Percentiles rank a stretch among this genome's conserved stretches.
Conservation (phyloP, 2,797 vertebrate species). For the Pseudomugil gertrudae region DNA sequence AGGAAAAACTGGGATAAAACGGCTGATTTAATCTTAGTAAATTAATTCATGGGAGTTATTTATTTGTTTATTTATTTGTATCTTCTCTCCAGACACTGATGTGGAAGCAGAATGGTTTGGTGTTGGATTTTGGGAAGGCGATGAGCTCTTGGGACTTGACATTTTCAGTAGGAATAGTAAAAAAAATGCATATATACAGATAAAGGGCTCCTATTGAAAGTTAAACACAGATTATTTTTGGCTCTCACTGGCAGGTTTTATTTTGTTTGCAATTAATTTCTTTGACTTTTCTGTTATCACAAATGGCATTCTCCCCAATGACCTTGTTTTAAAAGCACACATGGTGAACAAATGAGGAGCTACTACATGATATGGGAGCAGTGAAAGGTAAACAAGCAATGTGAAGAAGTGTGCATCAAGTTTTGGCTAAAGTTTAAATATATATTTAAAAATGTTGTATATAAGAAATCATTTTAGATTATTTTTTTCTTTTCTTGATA, state of each 20-base stretch:
- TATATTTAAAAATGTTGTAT: not conserved
- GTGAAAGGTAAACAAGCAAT: constrained; percentile 8
- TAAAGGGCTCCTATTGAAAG: constrained; percentile 7
- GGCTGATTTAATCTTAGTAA: not conserved
- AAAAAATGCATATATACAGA: constrained; percentile 5
- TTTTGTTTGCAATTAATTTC: constrained; percentile 16
- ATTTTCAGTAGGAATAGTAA: constrained; percentile 43
- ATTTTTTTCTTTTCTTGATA: not conserved
- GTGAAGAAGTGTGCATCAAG: not conserved
- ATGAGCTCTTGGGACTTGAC: constrained; percentile 30
- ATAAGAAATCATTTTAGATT: not conserved
- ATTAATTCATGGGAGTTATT: constrained; percentile 8
- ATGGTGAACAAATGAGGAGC: not conserved
- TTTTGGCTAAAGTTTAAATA: not conserved
- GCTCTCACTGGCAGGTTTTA: constrained; percentile 24
- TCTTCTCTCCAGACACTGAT: not conserved
- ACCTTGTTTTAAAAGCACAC: constrained; percentile 12
- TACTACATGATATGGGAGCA: constrained; percentile 13
- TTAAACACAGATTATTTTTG: constrained; percentile 49
- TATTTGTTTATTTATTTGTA: not conserved
- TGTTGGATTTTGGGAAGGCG: not conserved
- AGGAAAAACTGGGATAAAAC: not conserved
- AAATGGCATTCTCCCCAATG: constrained; percentile 15
- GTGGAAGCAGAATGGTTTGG: not conserved
- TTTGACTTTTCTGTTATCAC: not conserved